A percentile compares a stretch with the other conserved stretches of the same genome.
These are phyloP conservation scores for Lethenteron reissneri DNA, from an alignment of 2,113 vertebrate genomes.

Conservation along the genomic window DNA sequence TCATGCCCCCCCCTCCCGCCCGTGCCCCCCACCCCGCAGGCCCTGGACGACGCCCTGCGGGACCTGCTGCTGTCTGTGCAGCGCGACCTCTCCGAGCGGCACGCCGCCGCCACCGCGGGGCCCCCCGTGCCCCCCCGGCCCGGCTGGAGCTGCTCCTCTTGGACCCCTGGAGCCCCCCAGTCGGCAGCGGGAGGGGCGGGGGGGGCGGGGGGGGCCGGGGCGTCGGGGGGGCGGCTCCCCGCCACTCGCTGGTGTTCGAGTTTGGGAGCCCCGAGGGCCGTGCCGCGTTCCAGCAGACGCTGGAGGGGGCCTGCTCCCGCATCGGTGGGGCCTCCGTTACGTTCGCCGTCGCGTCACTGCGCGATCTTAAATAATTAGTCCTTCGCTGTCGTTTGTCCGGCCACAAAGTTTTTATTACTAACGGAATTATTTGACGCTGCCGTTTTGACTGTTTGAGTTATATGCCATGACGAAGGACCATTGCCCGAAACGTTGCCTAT, in stretches of 20 bases:
- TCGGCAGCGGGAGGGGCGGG: constrained; percentile 8
- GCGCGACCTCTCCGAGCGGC: constrained; percentile 75
- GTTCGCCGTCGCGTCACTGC: too few relatives aligned
- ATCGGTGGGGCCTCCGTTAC: too few relatives aligned
- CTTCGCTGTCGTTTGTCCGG: too few relatives aligned
- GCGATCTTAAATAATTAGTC: too few relatives aligned
- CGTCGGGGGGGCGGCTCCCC: too few relatives aligned
- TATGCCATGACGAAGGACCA: too few relatives aligned
- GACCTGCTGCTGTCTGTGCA: constrained; percentile 73
- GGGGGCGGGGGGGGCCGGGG: too few relatives aligned
- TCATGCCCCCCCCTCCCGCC: not conserved
- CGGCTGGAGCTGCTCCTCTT: constrained; percentile 52
- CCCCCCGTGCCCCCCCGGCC: constrained; percentile 55
- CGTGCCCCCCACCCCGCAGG: constrained; percentile 23
- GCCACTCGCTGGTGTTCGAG: constrained; percentile 50
- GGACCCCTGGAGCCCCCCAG: constrained; percentile 50
- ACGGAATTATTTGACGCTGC: too few relatives aligned
- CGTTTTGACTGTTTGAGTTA: too few relatives aligned
- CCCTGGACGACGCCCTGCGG: constrained; percentile 64
- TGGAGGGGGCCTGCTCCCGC: constrained; percentile 38
- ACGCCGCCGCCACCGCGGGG: constrained; percentile 73
- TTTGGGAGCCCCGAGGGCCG: constrained; percentile 60
- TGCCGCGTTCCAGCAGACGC: constrained; percentile 64
- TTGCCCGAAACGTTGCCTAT: too few relatives aligned
- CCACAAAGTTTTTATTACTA: too few relatives aligned